Base-by-base conservation (phyloP, 2,113 vertebrate genomes). In the Siphamia tubifer region DNA sequence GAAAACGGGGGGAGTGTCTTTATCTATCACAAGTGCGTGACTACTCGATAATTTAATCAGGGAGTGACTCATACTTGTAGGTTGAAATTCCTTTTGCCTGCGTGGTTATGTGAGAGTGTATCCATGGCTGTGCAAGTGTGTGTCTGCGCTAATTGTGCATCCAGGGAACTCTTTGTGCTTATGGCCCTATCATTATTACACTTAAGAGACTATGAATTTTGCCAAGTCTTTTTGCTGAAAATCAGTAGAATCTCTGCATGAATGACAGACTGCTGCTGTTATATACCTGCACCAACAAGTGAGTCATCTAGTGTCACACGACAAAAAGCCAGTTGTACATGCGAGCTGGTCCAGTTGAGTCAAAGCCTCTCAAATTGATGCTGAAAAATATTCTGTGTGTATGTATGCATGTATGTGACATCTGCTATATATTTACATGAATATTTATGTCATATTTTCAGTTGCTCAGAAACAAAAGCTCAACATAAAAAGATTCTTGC, bases 61-160 rank as follows among this genome's bases (percentile, higher is more conserved):
- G 17, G 63, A 54, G 66, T 89, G 89, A 90, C 70, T 90, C 89
- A 88, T 77, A 55, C 77, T 75, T 62, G 63, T 55, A 51, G 79
- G 48, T 34, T 77, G 44, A 81, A 61, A 81, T 82, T 73, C 63
- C 55, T 67, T 45, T 12, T 56, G 63, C 32, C 27, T 67, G 39
- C 23, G 17, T 30, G 6, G 6, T 9, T 12, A 23, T 55, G 52
- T 74, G 74, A 54, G 56, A 16, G 11, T 3, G 30, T 43, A 8
- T 58, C 16, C 23, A 30, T 20, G 39, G 36, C 31, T 45, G 11
- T 38, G 16, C 36, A 20, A 16, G 47, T 54, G 51, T 67, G 55
- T 21, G 64, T 68, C 36, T 43, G 8, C 43, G 40, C 56, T 70
- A 45, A 65, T 44, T 48, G 38, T 57, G 39, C 52, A 62, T 65